phyloP scores from a whole-genome alignment of 2,113 vertebrate genomes.

The Oophaga pumilio region DNA sequence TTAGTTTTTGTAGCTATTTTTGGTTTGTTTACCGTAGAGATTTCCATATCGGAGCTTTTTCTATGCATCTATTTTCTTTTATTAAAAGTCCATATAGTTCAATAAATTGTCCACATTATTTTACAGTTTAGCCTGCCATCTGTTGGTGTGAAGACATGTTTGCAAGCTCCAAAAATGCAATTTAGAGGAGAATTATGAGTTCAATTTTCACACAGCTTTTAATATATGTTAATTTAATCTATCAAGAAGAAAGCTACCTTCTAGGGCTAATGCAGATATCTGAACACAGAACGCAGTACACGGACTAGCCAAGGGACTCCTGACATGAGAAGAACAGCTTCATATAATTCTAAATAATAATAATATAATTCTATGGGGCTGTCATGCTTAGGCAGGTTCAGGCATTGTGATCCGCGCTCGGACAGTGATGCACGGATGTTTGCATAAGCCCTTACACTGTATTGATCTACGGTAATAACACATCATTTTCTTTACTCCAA shows the following conservation, averaged over 20 bases:
- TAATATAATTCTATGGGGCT: too few species aligned
- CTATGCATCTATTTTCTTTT: background rate
- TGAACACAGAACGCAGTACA: too few species aligned
- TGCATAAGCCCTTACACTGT: background rate
- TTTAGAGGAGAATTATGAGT: background rate
- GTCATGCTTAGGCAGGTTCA: too few species aligned
- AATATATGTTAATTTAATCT: background rate
- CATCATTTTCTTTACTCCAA: background rate
- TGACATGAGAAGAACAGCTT: too few species aligned
- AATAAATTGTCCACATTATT: slow-evolving; percentile 11
- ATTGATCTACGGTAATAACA: background rate
- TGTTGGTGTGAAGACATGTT: slow-evolving; percentile 48
- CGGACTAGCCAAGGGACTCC: too few species aligned
- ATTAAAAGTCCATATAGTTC: slow-evolving; percentile 34
- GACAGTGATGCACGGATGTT: too few species aligned
- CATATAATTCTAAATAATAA: too few species aligned
- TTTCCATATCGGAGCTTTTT: background rate
- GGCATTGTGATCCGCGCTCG: too few species aligned
- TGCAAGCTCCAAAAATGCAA: slow-evolving; percentile 5
- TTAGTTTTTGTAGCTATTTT: background rate
- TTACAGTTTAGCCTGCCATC: slow-evolving; percentile 55
- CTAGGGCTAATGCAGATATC: background rate
- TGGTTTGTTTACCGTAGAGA: background rate
- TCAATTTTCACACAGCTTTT: background rate
- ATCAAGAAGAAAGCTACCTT: background rate